A percentile compares a stretch with the other conserved stretches of the same genome.
Conservation (phyloP, 2,888 invertebrate species). For the Dryobota labecula region DNA sequence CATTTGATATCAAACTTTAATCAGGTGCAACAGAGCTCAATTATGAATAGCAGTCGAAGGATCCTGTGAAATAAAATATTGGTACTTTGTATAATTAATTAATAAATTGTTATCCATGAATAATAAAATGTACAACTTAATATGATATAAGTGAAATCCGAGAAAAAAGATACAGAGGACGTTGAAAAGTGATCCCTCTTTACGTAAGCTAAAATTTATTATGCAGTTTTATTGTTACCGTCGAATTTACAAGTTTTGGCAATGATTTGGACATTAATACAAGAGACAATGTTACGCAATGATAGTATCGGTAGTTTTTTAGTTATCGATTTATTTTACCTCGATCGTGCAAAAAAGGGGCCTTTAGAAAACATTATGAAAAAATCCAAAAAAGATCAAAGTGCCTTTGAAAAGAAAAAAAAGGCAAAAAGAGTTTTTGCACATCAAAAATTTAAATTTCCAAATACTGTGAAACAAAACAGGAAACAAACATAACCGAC, state of each 20-base stretch:
- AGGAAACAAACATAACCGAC: slow-evolving; percentile 75
- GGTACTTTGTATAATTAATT: slow-evolving; percentile 64
- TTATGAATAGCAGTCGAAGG: slow-evolving; percentile 1
- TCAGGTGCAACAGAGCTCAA: slow-evolving; percentile 16
- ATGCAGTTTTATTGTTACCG: slow-evolving; percentile 15
- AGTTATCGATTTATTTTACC: not conserved
- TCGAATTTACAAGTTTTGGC: slow-evolving; percentile 28
- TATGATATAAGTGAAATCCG: slow-evolving; percentile 51
- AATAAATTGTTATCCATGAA: slow-evolving; percentile 59
- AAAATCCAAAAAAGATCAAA: not conserved
- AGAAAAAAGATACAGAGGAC: slow-evolving; percentile 43
- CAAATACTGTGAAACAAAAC: slow-evolving; percentile 68
- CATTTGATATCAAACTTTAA: slow-evolving; percentile 44
- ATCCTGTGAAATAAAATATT: slow-evolving; percentile 46
- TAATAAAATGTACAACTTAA: slow-evolving; percentile 60
- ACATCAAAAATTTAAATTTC: slow-evolving; percentile 16
- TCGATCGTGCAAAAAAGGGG: not conserved
- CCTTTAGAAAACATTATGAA: not conserved
- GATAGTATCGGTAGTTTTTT: not conserved
- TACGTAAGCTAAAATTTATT: slow-evolving; percentile 36
- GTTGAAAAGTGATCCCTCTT: slow-evolving; percentile 54
- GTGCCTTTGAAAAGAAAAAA: not conserved
- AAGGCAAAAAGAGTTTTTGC: slow-evolving; percentile 3
- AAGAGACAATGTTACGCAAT: not conserved
- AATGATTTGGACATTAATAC: not conserved